Percentiles rank a stretch among this genome's conserved stretches.
phyloP scores from a whole-genome alignment of 2,113 vertebrate species.

The Mystacornis crossleyi region DNA sequence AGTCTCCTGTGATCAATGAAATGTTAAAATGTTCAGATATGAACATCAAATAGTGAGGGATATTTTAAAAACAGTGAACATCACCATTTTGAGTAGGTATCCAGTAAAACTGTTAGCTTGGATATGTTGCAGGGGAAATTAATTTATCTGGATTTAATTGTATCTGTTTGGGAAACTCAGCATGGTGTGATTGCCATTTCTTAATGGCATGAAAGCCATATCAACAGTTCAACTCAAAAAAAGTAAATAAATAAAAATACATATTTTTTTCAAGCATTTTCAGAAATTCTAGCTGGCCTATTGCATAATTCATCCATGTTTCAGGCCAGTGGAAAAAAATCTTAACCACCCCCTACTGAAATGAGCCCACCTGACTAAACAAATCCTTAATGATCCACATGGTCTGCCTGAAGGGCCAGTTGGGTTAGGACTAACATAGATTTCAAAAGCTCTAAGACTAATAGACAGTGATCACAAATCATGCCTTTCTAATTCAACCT shows the following conservation, averaged over 20 bases:
- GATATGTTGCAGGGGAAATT: neutral
- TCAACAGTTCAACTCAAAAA: neutral
- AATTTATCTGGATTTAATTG: neutral
- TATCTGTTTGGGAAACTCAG: neutral
- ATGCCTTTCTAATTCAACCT: neutral
- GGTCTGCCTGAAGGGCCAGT: neutral
- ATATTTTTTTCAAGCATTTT: neutral
- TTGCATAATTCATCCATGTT: neutral
- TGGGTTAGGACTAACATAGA: neutral
- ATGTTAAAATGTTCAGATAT: neutral
- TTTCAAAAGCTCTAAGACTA: neutral
- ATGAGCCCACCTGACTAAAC: neutral
- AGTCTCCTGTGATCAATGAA: neutral
- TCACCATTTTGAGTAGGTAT: neutral
- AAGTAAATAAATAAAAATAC: neutral
- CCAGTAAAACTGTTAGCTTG: neutral
- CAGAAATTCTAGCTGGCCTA: neutral
- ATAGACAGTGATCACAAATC: neutral
- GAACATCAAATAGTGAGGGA: neutral
- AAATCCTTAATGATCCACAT: neutral
- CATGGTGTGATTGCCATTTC: neutral
- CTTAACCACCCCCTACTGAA: neutral
- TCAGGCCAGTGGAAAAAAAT: neutral
- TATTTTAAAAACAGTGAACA: neutral
- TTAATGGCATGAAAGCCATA: neutral